Base-by-base conservation (phyloP, 1,140 invertebrate species). In the Dreissena rostriformis region DNA sequence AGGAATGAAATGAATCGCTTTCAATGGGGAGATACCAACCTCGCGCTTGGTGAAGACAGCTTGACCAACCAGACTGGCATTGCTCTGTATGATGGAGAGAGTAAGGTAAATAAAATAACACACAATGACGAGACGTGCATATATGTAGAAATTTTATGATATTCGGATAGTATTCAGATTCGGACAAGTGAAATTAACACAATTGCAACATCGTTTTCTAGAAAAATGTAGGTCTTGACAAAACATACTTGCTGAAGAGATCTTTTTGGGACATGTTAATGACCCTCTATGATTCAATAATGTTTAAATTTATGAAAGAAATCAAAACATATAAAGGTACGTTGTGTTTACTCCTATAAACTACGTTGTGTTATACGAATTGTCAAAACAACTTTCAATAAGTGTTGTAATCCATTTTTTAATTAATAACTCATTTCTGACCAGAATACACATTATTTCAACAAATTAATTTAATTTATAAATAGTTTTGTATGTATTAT, bases 1-100 rank as follows among this genome's bases (percentile, higher is more conserved):
- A 39, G 10, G 52, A 66, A 51, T 49, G 12, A 63, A 22, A 92
- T 92, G 92, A 96, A 98, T 94, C 95, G 97, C 86, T 97, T 97
- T 93, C 96, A 97, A 90, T 97, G 97, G 93, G 94, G 95, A 17
- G 95, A 96, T 92, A 95, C 95, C 11, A 94, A 95, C 19, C 92
- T 97, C 73, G 90, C 94, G 86, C 94, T 95, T 57, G 95, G 95
- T 55, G 97, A 98, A 95, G 94, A 93, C 78, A 95, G 96, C 86
- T 90, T 97, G 12, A 95, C 95, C 88, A 94, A 95, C 57, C 96
- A 97, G 89, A 95, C 94, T 90, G 96, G 96, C 88, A 96, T 98
- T 0, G 95, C 96, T 90, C 94, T 98, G 49, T 98, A 98, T 91
- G 97, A 98, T 94, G 97, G 97, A 10, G 96, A 97, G 86, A 95